Conservation (phyloP, 2,113 vertebrate species). For the Crotophaga sulcirostris region DNA sequence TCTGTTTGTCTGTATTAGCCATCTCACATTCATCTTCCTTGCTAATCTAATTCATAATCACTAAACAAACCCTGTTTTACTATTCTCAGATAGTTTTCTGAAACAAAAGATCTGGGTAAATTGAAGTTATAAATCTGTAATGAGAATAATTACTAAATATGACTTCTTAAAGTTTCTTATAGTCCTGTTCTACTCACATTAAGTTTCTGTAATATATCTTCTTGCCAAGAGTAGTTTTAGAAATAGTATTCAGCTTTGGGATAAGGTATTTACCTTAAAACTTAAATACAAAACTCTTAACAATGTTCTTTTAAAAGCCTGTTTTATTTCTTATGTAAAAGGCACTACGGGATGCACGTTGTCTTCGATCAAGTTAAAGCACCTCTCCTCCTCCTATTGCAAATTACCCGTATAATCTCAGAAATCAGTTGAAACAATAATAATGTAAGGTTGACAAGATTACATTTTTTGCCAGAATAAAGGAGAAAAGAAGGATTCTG, state of each 20-base stretch:
- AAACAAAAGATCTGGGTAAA: not conserved
- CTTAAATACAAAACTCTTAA: not conserved
- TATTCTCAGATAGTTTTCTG: not conserved
- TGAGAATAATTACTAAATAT: not conserved
- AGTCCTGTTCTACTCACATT: not conserved
- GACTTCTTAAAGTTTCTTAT: not conserved
- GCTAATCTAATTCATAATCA: not conserved
- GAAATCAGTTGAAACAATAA: not conserved
- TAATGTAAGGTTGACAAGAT: not conserved
- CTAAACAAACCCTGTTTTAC: not conserved
- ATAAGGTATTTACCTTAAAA: not conserved
- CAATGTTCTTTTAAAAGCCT: not conserved
- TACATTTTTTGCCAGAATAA: not conserved
- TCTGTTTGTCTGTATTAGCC: not conserved
- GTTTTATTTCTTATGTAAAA: not conserved
- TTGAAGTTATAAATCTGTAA: not conserved
- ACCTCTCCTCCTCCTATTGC: not conserved
- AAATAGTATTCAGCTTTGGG: not conserved
- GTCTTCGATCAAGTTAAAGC: not conserved
- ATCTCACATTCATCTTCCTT: not conserved
- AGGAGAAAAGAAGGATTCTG: not conserved
- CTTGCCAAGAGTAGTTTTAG: not conserved
- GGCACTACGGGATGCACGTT: not conserved
- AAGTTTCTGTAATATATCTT: not conserved
- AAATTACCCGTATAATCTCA: not conserved